Evolutionary conservation across 2,113 vertebrate species (phyloP).

Genomic region (Sorex araneus): DNA sequence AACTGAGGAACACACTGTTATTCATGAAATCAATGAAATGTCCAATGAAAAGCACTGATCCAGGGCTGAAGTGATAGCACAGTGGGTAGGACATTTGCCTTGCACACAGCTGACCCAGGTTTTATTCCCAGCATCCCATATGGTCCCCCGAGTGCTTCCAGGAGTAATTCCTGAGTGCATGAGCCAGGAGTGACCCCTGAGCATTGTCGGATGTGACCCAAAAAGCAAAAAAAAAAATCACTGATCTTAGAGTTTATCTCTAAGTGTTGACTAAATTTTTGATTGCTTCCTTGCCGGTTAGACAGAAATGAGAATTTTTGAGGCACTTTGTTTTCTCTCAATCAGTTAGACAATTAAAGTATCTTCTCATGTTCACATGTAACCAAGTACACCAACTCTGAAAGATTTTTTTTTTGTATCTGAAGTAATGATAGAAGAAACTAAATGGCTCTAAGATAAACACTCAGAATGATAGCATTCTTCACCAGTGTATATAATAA

Average conservation of each 20-base stretch:
- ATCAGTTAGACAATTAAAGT: slow-evolving; percentile 31
- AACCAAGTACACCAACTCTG: neutral
- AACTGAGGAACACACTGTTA: slow-evolving; percentile 25
- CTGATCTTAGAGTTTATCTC: slow-evolving; percentile 59
- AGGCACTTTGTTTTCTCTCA: slow-evolving; percentile 6
- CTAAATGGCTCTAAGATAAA: neutral
- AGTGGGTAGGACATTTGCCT: too few relatives aligned
- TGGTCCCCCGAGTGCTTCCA: too few relatives aligned
- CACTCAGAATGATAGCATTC: neutral
- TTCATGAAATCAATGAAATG: slow-evolving; percentile 37
- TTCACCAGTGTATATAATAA: slow-evolving; percentile 23
- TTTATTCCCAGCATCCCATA: too few relatives aligned
- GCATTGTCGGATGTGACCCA: too few relatives aligned
- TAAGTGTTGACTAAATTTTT: slow-evolving; percentile 65
- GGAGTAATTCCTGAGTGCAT: too few relatives aligned
- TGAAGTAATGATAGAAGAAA: slow-evolving; percentile 19
- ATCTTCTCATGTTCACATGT: neutral
- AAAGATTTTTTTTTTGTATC: neutral
- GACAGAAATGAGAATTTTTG: slow-evolving; percentile 25
- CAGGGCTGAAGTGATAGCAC: too few relatives aligned
- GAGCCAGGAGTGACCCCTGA: too few relatives aligned
- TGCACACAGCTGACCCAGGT: too few relatives aligned
- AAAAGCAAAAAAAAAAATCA: too few relatives aligned
- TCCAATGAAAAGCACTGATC: slow-evolving; percentile 15
- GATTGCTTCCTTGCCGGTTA: slow-evolving; percentile 29